Evolutionary conservation across 2,797 vertebrate species (phyloP), one percentile per base, ranked within the genome.

Genomic region (Cichlasoma orientale): DNA sequence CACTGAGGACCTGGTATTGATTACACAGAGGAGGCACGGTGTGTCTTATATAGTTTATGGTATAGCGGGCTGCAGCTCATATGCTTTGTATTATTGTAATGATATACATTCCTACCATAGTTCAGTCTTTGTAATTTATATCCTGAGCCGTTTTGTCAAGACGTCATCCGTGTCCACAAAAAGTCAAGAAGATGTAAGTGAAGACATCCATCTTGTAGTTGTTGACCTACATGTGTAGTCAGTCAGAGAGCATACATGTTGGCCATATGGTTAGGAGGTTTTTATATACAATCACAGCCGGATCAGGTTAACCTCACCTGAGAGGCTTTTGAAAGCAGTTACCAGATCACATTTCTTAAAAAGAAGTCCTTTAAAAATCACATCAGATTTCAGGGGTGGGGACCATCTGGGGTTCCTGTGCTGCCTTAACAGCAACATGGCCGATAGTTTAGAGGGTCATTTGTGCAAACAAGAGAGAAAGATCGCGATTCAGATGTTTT

Each of bases 221-320:
- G 89, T 90, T 94, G 93, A 92, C 92, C 93, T 91, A 92, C 91
- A 90, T 92, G 89, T 89, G 74, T 69, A 86, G 79, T 86, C 75
- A 84, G 88, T 79, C 83, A 80, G 75, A 71, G 85, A 85, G 27
- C 75, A 58, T 61, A 59, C 73, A 63, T 83, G 79, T 74, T 23
- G 89, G 82, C 93, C 94, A 94, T 93, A 94, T 93, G 94, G 90
- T 89, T 78, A 31, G 76, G 78, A 73, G 87, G 84, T 88, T 86
- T 90, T 88, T 87, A 76, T 82, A 92, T 92, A 92, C 91, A 92
- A 91, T 92, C 93, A 78, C 78, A 85, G 88, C 78, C 75, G 75
- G 88, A 88, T 94, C 91, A 70, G 79, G 88, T 95, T 94, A 88
- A 73, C 88, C 59, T 33, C 78, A 82, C 88, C 91, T 88, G 89